phyloP scores from a whole-genome alignment of 2,113 vertebrate species.

The Cottus gobio region DNA sequence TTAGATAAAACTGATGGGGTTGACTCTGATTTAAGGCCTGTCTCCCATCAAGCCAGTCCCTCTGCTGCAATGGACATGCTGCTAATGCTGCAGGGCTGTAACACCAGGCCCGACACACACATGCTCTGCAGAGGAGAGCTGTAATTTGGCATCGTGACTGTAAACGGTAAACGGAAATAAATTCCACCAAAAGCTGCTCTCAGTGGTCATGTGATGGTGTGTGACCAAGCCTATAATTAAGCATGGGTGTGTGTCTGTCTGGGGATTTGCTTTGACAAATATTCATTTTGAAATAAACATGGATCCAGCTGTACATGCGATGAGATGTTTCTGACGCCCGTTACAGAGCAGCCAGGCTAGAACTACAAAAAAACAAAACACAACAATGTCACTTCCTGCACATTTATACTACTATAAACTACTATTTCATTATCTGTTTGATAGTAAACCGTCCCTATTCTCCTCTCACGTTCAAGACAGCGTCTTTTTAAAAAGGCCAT shows the following conservation, averaged over 20 bases:
- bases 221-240: conserved; percentile 20
- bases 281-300: not conserved
- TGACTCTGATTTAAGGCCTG: conserved; percentile 16
- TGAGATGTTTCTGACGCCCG: not conserved
- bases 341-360: not conserved
- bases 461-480: not conserved
- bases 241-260: not conserved
- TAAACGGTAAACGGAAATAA: not conserved
- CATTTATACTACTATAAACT: not conserved
- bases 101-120: not conserved
- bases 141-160: not conserved
- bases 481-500: not conserved
- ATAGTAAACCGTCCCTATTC: not conserved
- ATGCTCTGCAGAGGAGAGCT: not conserved
- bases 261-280: not conserved
- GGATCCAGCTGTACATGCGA: not conserved
- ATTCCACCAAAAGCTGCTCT: not conserved
- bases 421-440: not conserved
- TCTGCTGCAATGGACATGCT: not conserved
- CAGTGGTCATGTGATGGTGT: conserved; percentile 17
- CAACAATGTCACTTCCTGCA: not conserved
- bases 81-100: not conserved
- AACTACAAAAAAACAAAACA: not conserved
- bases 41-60: not conserved
- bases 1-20: conserved; percentile 1